Evolutionary conservation across 2,797 vertebrate species (phyloP), one percentile per base, ranked within the genome.

Genomic region (Arrhamphus sclerolepis): DNA sequence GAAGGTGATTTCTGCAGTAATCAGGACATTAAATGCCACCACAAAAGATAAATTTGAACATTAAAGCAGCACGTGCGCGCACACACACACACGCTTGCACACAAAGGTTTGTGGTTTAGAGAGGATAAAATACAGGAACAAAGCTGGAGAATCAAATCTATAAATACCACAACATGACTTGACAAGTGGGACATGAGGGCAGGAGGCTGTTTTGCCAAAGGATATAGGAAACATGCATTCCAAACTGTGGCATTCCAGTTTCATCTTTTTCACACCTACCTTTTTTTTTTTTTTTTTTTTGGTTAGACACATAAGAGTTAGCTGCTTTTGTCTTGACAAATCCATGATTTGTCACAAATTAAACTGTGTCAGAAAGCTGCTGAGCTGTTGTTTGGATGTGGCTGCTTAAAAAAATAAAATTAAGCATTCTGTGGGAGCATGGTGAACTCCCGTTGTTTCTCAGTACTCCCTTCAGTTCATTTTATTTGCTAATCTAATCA

Each of bases 121-220:
- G 40, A 55, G 42, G 50, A 72, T 46, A 53, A 63, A 81, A 75
- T 63, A 70, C 70, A 65, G 67, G 71, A 86, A 76, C 56, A 78
- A 85, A 88, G 76, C 31, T 72, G 55, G 64, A 75, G 78, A 80
- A 88, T 83, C 72, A 78, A 88, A 87, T 73, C 66, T 77, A 87
- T 90, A 91, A 93, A 92, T 92, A 89, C 90, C 87, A 86, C 82
- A 69, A 90, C 92, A 84, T 90, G 90, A 92, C 87, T 81, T 89
- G 89, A 92, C 92, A 91, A 87, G 90, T 55, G 75, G 69, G 75
- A 84, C 78, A 79, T 80, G 79, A 83, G 84, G 76, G 73, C 83
- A 79, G 81, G 83, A 87, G 84, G 82, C 62, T 49, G 66, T 80
- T 78, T 82, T 53, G 78, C 89, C 80, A 81, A 75, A 82, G 87